Evolutionary conservation across 2,888 invertebrate genomes (phyloP).

Genomic region (Hyppa rectilinea): DNA sequence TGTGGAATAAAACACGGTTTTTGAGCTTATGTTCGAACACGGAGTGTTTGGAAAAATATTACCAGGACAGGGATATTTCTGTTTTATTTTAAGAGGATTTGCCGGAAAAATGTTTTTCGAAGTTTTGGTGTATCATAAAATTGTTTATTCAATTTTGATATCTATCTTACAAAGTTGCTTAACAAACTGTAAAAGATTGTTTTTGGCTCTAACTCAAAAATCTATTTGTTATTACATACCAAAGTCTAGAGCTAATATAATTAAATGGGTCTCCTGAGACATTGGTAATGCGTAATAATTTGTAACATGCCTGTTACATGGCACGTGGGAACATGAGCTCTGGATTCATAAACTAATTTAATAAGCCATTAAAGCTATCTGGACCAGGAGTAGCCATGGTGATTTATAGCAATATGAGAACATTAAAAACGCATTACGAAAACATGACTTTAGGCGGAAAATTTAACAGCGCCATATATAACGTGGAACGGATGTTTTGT

Average conservation of each 20-base stretch:
- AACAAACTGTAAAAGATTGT: neutral
- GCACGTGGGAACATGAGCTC: slow-evolving; percentile 43
- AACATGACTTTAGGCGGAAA: slow-evolving; percentile 89
- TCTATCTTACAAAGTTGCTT: no score
- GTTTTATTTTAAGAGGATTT: neutral
- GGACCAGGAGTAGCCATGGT: slow-evolving; percentile 88
- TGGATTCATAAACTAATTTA: slow-evolving; percentile 83
- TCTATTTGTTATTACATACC: no score
- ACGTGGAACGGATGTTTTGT: slow-evolving; percentile 81
- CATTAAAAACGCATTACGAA: slow-evolving; percentile 91
- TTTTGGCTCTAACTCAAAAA: no score
- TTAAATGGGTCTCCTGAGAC: slow-evolving; percentile 20
- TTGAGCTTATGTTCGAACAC: neutral
- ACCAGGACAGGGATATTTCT: neutral
- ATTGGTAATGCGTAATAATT: slow-evolving; percentile 44
- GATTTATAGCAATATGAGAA: slow-evolving; percentile 90
- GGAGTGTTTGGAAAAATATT: neutral
- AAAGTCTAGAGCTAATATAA: neutral
- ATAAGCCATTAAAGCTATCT: slow-evolving; percentile 90
- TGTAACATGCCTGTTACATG: slow-evolving; percentile 32
- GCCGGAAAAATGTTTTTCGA: neutral
- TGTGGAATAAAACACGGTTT: slow-evolving; percentile 9
- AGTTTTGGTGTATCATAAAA: no score
- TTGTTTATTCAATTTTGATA: no score
- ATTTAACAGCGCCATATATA: slow-evolving; percentile 86